Conservation (phyloP, 2,797 vertebrate species). For the Typhlichthys subterraneus region DNA sequence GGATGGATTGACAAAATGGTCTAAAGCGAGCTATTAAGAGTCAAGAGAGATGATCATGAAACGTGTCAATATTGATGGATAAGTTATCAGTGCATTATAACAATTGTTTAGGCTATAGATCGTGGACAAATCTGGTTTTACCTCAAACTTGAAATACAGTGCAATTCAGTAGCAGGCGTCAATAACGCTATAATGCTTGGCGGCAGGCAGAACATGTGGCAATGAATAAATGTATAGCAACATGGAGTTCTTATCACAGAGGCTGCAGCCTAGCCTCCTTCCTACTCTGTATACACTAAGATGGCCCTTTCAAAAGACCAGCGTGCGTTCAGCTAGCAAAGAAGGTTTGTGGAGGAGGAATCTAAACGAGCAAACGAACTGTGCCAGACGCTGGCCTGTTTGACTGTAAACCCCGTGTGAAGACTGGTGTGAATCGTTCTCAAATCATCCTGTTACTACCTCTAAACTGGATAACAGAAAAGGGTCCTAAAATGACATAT, state of each 20-base stretch:
- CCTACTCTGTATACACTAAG: slow-evolving; percentile 1
- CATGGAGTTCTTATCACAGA: slow-evolving; percentile 4
- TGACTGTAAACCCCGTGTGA: not conserved
- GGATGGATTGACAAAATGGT: slow-evolving; percentile 15
- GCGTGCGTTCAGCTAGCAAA: slow-evolving; percentile 3
- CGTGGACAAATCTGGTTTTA: not conserved
- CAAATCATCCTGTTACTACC: too few species aligned
- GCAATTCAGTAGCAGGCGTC: not conserved
- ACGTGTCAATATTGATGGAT: not conserved
- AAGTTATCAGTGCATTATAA: not conserved
- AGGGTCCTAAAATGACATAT: not conserved
- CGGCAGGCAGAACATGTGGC: slow-evolving; percentile 4
- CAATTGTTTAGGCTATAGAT: not conserved
- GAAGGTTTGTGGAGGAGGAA: not conserved
- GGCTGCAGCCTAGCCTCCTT: not conserved
- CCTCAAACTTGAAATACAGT: not conserved
- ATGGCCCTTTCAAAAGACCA: slow-evolving; percentile 14
- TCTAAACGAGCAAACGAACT: not conserved
- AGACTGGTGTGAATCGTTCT: not conserved
- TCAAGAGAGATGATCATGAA: too few species aligned
- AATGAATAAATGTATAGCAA: slow-evolving; percentile 11
- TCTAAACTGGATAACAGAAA: not conserved
- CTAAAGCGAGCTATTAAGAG: slow-evolving; percentile 1
- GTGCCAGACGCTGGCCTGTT: not conserved
- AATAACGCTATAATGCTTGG: not conserved